Evolutionary conservation across 2,888 invertebrate genomes (phyloP), one percentile per base, ranked within the genome.

Genomic region (Apocheima hispidaria): DNA sequence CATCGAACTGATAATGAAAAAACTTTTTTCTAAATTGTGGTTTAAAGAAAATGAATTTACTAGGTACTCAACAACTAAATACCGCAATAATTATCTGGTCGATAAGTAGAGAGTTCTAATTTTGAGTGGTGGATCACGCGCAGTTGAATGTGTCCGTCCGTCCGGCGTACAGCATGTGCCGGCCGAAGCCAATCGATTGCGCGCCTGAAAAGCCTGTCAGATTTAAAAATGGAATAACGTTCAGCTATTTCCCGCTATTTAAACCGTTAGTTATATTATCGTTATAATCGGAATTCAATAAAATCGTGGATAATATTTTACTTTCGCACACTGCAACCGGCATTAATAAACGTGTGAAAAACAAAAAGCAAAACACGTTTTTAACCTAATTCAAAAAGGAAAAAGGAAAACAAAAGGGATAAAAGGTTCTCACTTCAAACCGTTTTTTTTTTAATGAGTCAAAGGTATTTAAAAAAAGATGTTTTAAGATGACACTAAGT

Each of bases 191-290:
- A 41, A 58, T 58, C 58, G 57, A 57, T 62, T 50, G 50, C 57
- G 43, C 43, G 33, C 10, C 48, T 33, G 44, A 63, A 63, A 63
- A 58, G 20, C 23, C 40, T 55, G 57, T 44, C 53, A 38, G 54
- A 16, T 54, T 58, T 44, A 54, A 63, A 58, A 63, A 58, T 54
- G 40, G 58, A 58, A 61, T 55, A 62, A 44, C 50, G 49, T 58
- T 63, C 26, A 50, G 21, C 33, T 30, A 28, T 52, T 48, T 46
- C 48, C 38, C 48, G 60, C 60, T 60, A 59, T 52, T 51, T 50
- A 16, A 10, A 56, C 55, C 48, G 61, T 60, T 55, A 50, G 28
- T 21, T 49, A 54, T 49, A 40, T 36, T 60, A 44, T 43, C 36
- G 40, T 16, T 21, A 43, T 60, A 20, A 49, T 41, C 38, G 35